Evolutionary conservation across 2,113 vertebrate species (phyloP), one percentile per base, ranked within the genome.

Genomic region (Prunella himalayana): DNA sequence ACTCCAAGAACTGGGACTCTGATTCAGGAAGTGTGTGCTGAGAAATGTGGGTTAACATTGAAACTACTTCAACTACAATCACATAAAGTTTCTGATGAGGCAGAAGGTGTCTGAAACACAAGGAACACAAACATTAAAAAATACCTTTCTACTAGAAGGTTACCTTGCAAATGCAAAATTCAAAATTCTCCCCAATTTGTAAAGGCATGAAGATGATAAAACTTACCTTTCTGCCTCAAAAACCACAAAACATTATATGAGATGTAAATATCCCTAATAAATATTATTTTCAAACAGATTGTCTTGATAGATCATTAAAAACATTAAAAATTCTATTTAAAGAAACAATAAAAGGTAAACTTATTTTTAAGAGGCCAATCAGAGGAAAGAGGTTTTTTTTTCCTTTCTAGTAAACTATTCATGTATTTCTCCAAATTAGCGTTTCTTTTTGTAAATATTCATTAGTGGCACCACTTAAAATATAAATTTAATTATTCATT

Each of bases 141-240:
- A 54, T 11, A 75, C 4, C 24, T 70, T 87, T 90, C 28, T 81
- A 28, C 28, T 61, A 45, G 53, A 82, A 65, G 25, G 12, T 73
- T 82, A 89, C 41, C 15, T 75, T 49, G 57, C 31, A 85, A 95
- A 57, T 7, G 9, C 9, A 65, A 79, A 95, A 77, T 84, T 47
- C 39, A 72, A 91, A 94, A 61, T 77, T 61, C 42, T 85, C 30
- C 59, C 35, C 63, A 69, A 0, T 59, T 54, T 63, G 11, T 64
- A 64, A 86, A 78, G 30, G 37, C 20, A n/a, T 27, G 25, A 80
- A 75, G 15, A 86, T 75, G 78, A 84, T 57, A 41, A 78, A 77
- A 94, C 95, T 94, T 96, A 95, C 95, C 92, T 88, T 94, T 89
- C 93, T 96, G 85, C 71, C 85, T 91, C 90, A 95, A 95, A 95